Conservation (phyloP, 92 coral and sea anemone species). For the Phenganax stokvisi region DNA sequence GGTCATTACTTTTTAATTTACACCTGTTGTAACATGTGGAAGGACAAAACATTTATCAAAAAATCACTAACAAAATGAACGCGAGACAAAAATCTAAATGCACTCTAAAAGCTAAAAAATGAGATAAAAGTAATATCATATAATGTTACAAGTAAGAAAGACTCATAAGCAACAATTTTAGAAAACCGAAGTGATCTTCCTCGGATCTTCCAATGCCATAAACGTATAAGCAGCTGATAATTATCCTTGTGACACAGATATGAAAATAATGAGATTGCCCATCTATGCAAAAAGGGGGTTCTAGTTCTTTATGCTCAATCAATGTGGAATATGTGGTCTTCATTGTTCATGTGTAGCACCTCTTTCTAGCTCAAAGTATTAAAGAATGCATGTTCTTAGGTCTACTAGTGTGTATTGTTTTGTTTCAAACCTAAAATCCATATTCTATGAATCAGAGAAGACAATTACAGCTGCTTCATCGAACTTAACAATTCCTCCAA, state of each 20-base stretch:
- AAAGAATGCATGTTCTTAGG: too few relatives aligned
- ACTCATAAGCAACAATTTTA: neutral
- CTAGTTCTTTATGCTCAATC: neutral
- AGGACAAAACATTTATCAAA: slow-evolving; percentile 21
- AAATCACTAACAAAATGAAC: neutral
- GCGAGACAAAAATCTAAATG: neutral
- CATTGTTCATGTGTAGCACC: too few relatives aligned
- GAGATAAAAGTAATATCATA: neutral
- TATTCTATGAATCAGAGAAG: too few relatives aligned
- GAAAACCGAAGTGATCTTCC: neutral
- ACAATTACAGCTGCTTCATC: too few relatives aligned
- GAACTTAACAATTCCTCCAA: too few relatives aligned
- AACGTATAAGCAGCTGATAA: slow-evolving; percentile 4
- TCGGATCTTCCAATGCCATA: neutral
- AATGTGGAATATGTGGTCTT: too few relatives aligned
- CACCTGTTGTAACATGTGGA: slow-evolving; percentile 17
- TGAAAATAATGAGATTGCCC: slow-evolving; percentile 1
- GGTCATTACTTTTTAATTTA: slow-evolving; percentile 21
- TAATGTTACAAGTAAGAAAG: neutral
- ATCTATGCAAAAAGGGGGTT: neutral
- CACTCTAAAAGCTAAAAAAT: neutral
- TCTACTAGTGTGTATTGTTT: too few relatives aligned
- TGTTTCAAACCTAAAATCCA: too few relatives aligned
- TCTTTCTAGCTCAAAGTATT: too few relatives aligned
- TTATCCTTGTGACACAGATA: neutral